A percentile compares a stretch with the other conserved stretches of the same genome.
These are phyloP conservation scores for Ameiurus melas DNA, from an alignment of 2,113 vertebrate species.

Conservation along the genomic window DNA sequence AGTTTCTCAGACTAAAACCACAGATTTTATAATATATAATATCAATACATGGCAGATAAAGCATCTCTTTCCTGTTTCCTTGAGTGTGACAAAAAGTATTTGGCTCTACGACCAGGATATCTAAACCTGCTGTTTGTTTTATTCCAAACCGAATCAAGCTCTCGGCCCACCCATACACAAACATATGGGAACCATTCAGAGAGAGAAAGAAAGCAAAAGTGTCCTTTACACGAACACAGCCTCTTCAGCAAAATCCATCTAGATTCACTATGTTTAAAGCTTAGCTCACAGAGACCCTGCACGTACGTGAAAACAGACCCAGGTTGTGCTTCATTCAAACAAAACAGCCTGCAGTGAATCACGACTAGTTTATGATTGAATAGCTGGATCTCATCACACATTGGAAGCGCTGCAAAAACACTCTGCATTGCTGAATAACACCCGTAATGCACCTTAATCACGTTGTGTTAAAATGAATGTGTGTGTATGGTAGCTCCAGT, in stretches of 20 bases:
- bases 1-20: slow-evolving; percentile 9
- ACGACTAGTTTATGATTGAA: not conserved
- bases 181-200: slow-evolving; percentile 60
- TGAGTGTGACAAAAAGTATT: slow-evolving; percentile 35
- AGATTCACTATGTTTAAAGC: slow-evolving; percentile 30
- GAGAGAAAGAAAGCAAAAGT: slow-evolving; percentile 31
- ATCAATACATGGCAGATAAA: slow-evolving; percentile 24
- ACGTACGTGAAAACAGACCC: not conserved
- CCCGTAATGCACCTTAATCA: not conserved
- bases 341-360: not conserved
- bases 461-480: not conserved
- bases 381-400: slow-evolving; percentile 9
- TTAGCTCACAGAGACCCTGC: not conserved
- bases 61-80: slow-evolving; percentile 29
- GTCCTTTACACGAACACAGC: slow-evolving; percentile 40
- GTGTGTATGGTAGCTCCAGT: not conserved
- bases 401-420: not conserved
- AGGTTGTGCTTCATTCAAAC: slow-evolving; percentile 13
- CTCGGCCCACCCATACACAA: slow-evolving; percentile 55
- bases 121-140: slow-evolving; percentile 49
- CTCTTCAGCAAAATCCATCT: slow-evolving; percentile 15
- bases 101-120: slow-evolving; percentile 33
- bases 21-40: slow-evolving; percentile 26
- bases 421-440: not conserved
- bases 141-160: slow-evolving; percentile 55